phyloP scores from a whole-genome alignment of 2,797 vertebrate species.

The Trachops cirrhosus region DNA sequence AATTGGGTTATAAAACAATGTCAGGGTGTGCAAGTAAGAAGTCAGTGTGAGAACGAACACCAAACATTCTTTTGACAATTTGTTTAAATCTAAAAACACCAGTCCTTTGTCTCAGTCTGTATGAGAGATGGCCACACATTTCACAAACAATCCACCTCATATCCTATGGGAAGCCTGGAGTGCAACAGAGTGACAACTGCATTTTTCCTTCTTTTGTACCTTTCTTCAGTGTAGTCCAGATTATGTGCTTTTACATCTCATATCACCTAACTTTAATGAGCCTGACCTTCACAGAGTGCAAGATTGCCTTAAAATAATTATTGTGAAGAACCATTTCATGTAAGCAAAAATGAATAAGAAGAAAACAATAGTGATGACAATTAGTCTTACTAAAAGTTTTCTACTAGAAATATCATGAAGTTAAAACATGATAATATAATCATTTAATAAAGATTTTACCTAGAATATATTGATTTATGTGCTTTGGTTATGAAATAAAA shows the following conservation, averaged over 20 bases:
- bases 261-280: neutral
- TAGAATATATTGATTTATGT: neutral
- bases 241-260: neutral
- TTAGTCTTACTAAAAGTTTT: neutral
- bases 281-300: neutral
- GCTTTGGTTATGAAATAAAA: neutral
- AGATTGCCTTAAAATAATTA: neutral
- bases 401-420: neutral
- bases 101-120: neutral
- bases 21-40: accelerated
- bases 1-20: neutral
- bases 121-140: neutral
- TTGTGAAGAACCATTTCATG: neutral
- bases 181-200: accelerated
- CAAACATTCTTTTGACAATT: neutral
- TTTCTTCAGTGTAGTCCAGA: neutral
- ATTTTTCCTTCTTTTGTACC: neutral
- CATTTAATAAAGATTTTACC: neutral
- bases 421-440: neutral
- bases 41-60: neutral
- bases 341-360: neutral
- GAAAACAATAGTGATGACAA: neutral
- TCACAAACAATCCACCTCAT: neutral
- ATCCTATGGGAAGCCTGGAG: neutral
- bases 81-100: neutral